Evolutionary conservation across 2,113 vertebrate genomes (phyloP).

Genomic region (Ceyx melanurus): DNA sequence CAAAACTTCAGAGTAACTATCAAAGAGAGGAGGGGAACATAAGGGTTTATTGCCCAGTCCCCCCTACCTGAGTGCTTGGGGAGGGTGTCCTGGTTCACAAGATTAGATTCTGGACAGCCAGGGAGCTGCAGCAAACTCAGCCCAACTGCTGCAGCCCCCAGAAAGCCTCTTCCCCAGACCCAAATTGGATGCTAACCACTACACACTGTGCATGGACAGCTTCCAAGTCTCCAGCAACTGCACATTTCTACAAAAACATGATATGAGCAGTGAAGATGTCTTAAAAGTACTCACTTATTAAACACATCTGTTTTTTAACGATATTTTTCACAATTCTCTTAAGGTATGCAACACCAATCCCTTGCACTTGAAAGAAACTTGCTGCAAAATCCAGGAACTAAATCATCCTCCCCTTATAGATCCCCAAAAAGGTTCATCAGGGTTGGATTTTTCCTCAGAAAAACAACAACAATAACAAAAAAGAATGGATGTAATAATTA

Average conservation of each 20-base stretch:
- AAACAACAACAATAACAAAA: not conserved
- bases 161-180: not conserved
- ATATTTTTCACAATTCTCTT: not conserved
- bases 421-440: not conserved
- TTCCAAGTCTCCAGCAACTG: not conserved
- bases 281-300: not conserved
- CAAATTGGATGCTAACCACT: not conserved
- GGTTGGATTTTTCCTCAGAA: not conserved
- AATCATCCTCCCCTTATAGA: not conserved
- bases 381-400: not conserved
- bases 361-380: not conserved
- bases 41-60: not conserved
- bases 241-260: not conserved
- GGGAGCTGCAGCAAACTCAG: not conserved
- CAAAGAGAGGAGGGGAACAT: not conserved
- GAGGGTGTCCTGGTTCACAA: not conserved
- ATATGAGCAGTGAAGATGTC: not conserved
- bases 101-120: not conserved
- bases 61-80: not conserved
- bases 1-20: not conserved
- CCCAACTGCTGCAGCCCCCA: not conserved
- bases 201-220: not conserved
- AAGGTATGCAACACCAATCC: not conserved
- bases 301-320: not conserved
- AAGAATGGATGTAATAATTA: not conserved